phyloP scores from a whole-genome alignment of 30 jellyfish, hydroid and myxozoan species.

The Turritopsis dohrnii region DNA sequence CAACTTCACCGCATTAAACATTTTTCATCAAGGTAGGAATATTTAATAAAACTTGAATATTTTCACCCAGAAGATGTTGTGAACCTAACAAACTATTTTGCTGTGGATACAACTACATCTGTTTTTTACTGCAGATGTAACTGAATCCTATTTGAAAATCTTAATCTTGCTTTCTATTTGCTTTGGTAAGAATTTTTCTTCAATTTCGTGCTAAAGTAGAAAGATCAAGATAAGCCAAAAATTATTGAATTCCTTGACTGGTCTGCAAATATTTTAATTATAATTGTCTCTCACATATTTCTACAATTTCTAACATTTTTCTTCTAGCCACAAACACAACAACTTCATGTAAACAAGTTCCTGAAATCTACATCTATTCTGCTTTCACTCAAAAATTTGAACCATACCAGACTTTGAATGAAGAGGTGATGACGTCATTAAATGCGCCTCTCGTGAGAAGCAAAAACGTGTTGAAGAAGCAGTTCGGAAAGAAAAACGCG shows the following conservation, averaged over 20 bases:
- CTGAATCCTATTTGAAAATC: too few relatives aligned
- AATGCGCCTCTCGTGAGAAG: constrained; percentile 5
- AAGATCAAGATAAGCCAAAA: too few relatives aligned
- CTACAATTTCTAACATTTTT: not conserved
- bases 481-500: not conserved
- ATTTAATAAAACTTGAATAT: too few relatives aligned
- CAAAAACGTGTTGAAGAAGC: not conserved
- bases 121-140: too few relatives aligned
- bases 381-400: not conserved
- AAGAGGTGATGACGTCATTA: constrained; percentile 2
- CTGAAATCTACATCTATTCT: constrained; percentile 17
- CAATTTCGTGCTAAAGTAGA: too few relatives aligned
- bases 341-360: not conserved
- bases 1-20: constrained; percentile 1
- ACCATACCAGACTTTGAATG: constrained; percentile 15
- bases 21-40: constrained; percentile 8
- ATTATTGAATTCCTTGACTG: too few relatives aligned
- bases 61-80: too few relatives aligned
- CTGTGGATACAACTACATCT: too few relatives aligned
- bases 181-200: too few relatives aligned
- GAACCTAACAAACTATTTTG: too few relatives aligned
- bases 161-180: too few relatives aligned
- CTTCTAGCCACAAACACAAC: not conserved
- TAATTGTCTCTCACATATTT: not conserved
- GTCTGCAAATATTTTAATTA: too few relatives aligned